phyloP scores from a whole-genome alignment of 2,888 invertebrate species.

The Phaedon cochleariae region DNA sequence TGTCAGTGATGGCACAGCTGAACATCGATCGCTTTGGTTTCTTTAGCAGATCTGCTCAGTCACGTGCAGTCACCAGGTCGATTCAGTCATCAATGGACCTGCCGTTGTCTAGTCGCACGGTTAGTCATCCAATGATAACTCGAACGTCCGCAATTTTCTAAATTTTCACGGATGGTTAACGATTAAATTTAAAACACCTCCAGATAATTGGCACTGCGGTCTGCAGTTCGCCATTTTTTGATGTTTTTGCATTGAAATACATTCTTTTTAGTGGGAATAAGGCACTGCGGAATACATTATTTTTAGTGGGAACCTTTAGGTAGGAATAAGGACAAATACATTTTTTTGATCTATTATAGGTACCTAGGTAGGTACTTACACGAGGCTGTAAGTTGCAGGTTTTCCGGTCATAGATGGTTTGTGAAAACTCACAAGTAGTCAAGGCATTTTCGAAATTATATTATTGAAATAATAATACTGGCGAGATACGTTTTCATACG shows the following conservation, averaged over 20 bases:
- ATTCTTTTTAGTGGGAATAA: no score
- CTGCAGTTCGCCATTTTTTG: background rate
- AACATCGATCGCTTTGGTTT: constrained; percentile 66
- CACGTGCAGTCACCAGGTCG: constrained; percentile 70
- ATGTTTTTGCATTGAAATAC: background rate
- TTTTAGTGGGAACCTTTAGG: no score
- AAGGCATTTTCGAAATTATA: no score
- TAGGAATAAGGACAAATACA: no score
- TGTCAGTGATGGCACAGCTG: constrained; percentile 71
- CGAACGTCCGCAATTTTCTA: constrained; percentile 72
- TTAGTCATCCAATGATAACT: constrained; percentile 65
- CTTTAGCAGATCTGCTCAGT: constrained; percentile 72
- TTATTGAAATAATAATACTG: no score
- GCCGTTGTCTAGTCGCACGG: constrained; percentile 67
- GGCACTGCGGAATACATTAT: no score
- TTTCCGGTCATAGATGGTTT: no score
- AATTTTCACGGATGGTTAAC: constrained; percentile 65
- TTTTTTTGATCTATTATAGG: no score
- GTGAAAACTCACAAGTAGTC: no score
- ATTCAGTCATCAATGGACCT: constrained; percentile 68
- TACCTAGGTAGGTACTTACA: no score
- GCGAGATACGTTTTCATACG: no score
- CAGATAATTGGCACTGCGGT: background rate
- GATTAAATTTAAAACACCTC: constrained; percentile 66
- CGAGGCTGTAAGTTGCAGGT: no score